Base-by-base conservation (phyloP, 2,888 invertebrate species). In the Euplagia quadripunctaria region DNA sequence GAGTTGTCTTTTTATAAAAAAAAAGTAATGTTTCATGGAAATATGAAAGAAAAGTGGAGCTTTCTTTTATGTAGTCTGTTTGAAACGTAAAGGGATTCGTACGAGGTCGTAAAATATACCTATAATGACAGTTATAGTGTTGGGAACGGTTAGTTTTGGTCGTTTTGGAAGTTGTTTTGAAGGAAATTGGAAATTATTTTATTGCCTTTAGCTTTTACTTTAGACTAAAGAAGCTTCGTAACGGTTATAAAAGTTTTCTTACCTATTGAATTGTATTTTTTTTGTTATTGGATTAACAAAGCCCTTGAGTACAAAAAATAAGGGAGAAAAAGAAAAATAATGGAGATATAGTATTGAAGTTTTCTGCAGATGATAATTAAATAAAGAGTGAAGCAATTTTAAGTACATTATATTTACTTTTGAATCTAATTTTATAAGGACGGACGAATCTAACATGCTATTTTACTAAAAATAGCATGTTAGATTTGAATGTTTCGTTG, bases 51-150 rank as follows among this genome's bases (percentile, higher is more conserved):
- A 41, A 46, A 49, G 46, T 46, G 51, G 31, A 66, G 58, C 58
- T 51, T 77, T 52, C 63, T 17, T 17, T 41, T 9, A 31, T 17
- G 58, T 49, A 61, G 55, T 71, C 17, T 6, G 0, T 4, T 52
- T 67, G 4, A 17, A 52, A 41, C 17, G 17, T 67, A 67, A 73
- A 67, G 42, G 70, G 72, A 73, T 71, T 68, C 70, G 42, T 70
- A 66, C 61, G 51, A 52, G 72, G 63, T 71, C 77, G 46, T 78
- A 78, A 78, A 78, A 65, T 43, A 63, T 66, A 20, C 46, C 31
- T 73, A 70, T 68, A 82, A 65, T 74, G 75, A 74, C 76, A 76
- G 46, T 82, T 73, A 74, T 74, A 74, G 69, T 74, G 74, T 61
- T 20, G 16, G 16, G 65, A 77, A 82, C 42, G 72, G 76, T 78